Percentiles rank a stretch among this genome's conserved stretches.
phyloP scores from a whole-genome alignment of 2,888 invertebrate genomes.

The Axea sp. region DNA sequence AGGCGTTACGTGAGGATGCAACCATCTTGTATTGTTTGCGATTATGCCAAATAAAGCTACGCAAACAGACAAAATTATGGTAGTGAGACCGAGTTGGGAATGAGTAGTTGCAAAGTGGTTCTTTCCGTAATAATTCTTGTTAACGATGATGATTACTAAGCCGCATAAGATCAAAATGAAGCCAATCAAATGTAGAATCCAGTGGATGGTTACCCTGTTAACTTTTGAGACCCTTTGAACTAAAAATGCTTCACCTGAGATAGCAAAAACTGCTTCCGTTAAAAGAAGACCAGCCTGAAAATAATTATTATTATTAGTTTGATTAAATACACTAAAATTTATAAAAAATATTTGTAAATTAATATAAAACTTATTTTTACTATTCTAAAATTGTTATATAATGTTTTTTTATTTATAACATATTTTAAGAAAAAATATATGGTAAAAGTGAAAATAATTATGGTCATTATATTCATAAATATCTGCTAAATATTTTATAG shows the following conservation, averaged over 20 bases:
- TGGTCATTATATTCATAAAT: too few relatives aligned
- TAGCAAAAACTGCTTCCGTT: constrained; percentile 70
- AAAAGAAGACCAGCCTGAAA: constrained; percentile 43
- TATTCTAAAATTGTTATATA: too few relatives aligned
- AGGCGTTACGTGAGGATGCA: constrained; percentile 72
- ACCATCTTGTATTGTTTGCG: constrained; percentile 73
- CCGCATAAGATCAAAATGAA: constrained; percentile 69
- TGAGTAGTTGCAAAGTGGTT: constrained; percentile 71
- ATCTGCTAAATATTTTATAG: too few relatives aligned
- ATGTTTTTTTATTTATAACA: too few relatives aligned
- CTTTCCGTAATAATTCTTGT: constrained; percentile 65
- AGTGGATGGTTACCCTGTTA: constrained; percentile 72
- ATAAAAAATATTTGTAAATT: too few relatives aligned
- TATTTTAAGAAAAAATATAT: too few relatives aligned
- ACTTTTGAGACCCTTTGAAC: constrained; percentile 66
- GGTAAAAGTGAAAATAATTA: too few relatives aligned
- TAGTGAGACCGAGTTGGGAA: constrained; percentile 70
- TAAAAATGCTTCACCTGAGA: constrained; percentile 74
- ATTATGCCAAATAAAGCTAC: constrained; percentile 70
- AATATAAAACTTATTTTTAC: too few relatives aligned
- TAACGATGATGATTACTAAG: constrained; percentile 69
- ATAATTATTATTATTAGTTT: too few relatives aligned
- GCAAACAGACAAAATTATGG: constrained; percentile 67
- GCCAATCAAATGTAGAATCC: constrained; percentile 72
- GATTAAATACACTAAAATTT: too few relatives aligned